Evolutionary conservation across 2,888 invertebrate species (phyloP).

Genomic region (Troilus luridus): DNA sequence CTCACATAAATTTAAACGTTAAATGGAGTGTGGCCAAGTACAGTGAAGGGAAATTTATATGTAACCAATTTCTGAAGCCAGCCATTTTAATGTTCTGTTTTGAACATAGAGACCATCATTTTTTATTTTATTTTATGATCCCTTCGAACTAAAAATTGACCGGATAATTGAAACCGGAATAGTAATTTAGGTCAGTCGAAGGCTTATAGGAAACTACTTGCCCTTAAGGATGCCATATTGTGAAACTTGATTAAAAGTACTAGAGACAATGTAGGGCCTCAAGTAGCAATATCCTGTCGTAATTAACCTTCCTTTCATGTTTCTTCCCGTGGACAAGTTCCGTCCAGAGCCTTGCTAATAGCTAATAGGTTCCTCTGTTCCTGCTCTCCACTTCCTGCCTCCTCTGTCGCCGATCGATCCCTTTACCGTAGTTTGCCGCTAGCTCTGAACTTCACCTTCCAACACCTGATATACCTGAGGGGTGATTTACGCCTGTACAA

Average conservation of each 20-base stretch:
- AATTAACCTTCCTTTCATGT: slow-evolving; percentile 32
- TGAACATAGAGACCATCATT: neutral
- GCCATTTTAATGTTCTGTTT: neutral
- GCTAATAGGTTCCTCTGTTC: slow-evolving; percentile 15
- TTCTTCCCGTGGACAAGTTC: neutral
- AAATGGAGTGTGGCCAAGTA: neutral
- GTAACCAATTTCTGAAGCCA: neutral
- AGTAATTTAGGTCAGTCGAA: neutral
- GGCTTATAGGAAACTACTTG: neutral
- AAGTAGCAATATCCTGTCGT: neutral
- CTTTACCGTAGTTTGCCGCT: neutral
- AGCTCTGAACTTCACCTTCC: neutral
- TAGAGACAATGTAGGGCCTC: neutral
- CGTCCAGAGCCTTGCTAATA: neutral
- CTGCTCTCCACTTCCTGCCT: neutral
- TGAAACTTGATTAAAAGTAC: neutral
- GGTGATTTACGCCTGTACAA: neutral
- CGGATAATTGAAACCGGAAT: neutral
- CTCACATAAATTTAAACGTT: neutral
- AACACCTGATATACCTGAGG: neutral
- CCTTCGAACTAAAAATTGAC: neutral
- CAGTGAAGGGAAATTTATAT: neutral
- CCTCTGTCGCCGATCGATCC: slow-evolving; percentile 13
- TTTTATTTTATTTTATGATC: neutral
- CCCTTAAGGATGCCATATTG: neutral